Evolutionary conservation across 2,888 invertebrate species (phyloP), one percentile per base, ranked within the genome.

Genomic region (Coleophora flavipennella): DNA sequence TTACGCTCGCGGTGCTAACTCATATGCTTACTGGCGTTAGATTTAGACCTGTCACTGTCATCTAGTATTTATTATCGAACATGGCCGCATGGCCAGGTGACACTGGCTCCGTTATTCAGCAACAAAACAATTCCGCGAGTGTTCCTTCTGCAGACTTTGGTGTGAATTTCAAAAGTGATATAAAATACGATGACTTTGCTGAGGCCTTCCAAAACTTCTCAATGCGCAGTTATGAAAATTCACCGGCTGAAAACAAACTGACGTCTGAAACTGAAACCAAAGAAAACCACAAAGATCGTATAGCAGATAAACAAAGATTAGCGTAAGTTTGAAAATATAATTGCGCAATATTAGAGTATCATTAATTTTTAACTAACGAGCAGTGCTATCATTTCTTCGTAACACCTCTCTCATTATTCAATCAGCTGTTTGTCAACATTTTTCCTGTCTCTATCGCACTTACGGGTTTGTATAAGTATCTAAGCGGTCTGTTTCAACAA

Each of bases 391-490:
- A 37, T 34, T 33, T 33, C 20, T 14, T n/a, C 7, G 12, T 29
- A 3, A n/a, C 36, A 33, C 39, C 35, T 42, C 39, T 40, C 35
- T 42, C 52, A 49, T 57, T 59, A 54, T 54, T 53, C 59, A 66
- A 73, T 80, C 81, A 81, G 83, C 79, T 81, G 81, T 77, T 81
- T 81, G 77, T 81, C 80, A 79, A 76, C 74, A 76, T 55, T 53
- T 45, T 59, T 55, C 13, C 48, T 49, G 43, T 83, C 84, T 67
- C 75, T 49, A 51, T 81, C 70, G 39, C 67, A 61, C 81, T 44
- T 48, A 50, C 42, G 38, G 45, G 46, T 38, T 48, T 57, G 54
- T 38, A 43, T 43, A 43, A 38, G 40, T 60, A 49, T 67, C 62
- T 61, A 62, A 52, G 70, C 61, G 63, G 53, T 71, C 74, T 67